Conservation (phyloP, 2,888 invertebrate species). For the Aphidius colemani region DNA sequence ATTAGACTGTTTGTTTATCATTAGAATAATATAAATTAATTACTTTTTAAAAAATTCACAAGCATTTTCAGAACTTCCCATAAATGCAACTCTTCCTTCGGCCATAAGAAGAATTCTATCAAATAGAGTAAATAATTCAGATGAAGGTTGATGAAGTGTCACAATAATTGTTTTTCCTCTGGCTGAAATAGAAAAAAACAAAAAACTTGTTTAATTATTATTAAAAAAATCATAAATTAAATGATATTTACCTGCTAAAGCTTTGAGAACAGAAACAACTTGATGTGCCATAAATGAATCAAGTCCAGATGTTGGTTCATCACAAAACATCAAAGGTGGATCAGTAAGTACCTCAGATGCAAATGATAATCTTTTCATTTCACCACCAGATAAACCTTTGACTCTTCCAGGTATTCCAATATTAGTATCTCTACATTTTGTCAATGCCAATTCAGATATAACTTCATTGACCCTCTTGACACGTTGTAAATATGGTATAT, state of each 20-base stretch:
- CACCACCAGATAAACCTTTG: conserved; percentile 95
- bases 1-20: conserved; percentile 1
- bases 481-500: conserved; percentile 74
- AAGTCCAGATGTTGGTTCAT: conserved; percentile 95
- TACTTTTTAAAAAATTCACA: conserved; percentile 80
- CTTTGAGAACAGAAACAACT: conserved; percentile 74
- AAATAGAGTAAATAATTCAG: conserved; percentile 87
- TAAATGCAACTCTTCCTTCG: conserved; percentile 87
- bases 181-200: conserved; percentile 44
- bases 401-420: conserved; percentile 87
- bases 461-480: conserved; percentile 84
- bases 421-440: conserved; percentile 86
- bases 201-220: background rate
- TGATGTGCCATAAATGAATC: conserved; percentile 97
- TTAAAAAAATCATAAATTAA: conserved; percentile 18
- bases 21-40: conserved; percentile 46
- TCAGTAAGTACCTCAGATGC: conserved; percentile 97
- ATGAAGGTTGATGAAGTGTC: conserved; percentile 95
- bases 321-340: conserved; percentile 93
- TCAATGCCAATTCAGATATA: conserved; percentile 81
- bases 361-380: conserved; percentile 92
- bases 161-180: conserved; percentile 89
- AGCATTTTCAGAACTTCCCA: conserved; percentile 81
- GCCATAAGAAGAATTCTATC: conserved; percentile 88
- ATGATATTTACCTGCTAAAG: conserved; percentile 63